These are phyloP conservation scores for Venturia canescens DNA, from an alignment of 1,140 invertebrate genomes.

Conservation along the genomic window DNA sequence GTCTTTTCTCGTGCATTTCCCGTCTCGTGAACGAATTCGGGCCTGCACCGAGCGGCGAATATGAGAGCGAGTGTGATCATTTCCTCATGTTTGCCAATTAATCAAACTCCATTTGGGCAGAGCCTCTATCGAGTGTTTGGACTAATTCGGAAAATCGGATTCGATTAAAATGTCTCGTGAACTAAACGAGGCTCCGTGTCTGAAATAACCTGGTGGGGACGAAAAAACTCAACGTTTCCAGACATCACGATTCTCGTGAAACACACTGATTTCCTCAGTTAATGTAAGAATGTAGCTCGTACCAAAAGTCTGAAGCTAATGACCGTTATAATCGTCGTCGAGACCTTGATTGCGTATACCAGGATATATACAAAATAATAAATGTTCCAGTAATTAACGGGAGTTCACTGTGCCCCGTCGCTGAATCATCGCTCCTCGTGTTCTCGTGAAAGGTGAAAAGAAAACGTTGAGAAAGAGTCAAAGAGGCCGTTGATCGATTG, in stretches of 20 bases:
- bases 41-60: background rate
- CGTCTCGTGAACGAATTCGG: conserved; percentile 51
- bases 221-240: conserved; percentile 32
- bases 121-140: background rate
- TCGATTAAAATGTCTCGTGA: background rate
- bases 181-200: background rate
- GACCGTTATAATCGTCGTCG: conserved; percentile 7
- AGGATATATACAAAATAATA: conserved; percentile 47
- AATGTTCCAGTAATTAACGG: conserved; percentile 47
- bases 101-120: background rate
- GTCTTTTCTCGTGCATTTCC: conserved; percentile 50
- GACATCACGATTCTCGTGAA: background rate
- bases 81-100: conserved; percentile 38
- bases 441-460: background rate
- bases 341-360: conserved; percentile 33
- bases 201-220: background rate
- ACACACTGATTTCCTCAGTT: background rate
- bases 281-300: background rate
- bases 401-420: conserved; percentile 19
- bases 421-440: conserved; percentile 29
- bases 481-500: conserved; percentile 24
- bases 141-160: background rate
- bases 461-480: background rate
- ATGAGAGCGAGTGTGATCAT: background rate
- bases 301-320: background rate